Conservation (phyloP, 2,797 vertebrate species). For the Darevskia nairensis region DNA sequence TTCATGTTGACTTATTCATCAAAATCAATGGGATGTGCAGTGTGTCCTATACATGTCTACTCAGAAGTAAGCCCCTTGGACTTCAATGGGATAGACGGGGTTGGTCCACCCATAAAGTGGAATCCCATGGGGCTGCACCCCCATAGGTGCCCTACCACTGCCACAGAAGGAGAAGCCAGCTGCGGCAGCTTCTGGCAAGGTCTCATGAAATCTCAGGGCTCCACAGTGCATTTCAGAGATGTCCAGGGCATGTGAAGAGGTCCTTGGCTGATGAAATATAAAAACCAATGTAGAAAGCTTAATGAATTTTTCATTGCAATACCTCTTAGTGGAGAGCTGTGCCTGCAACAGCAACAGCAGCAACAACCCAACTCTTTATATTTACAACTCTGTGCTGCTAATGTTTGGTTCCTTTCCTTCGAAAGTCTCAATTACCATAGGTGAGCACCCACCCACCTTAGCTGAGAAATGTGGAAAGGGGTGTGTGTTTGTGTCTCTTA, state of each 20-base stretch:
- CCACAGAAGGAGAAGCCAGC: too few species aligned
- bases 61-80: background rate
- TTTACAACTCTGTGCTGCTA: slow-evolving; percentile 47
- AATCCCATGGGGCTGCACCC: too few species aligned
- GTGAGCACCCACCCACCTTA: background rate
- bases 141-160: too few species aligned
- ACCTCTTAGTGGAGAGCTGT: slow-evolving; percentile 42
- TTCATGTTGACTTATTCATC: too few species aligned
- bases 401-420: slow-evolving; percentile 32
- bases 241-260: slow-evolving; percentile 54
- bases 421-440: background rate
- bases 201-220: too few species aligned
- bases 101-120: too few species aligned
- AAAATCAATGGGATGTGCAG: background rate
- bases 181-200: too few species aligned
- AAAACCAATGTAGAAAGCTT: slow-evolving; percentile 56
- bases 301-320: slow-evolving; percentile 68
- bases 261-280: slow-evolving; percentile 68
- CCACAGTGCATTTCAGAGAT: slow-evolving; percentile 14
- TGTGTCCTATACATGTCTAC: background rate
- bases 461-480: background rate
- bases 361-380: slow-evolving; percentile 33
- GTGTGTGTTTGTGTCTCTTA: background rate
- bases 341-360: slow-evolving; percentile 43
- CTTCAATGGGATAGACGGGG: too few species aligned